These are phyloP conservation scores for Cyphomyrmex costatus DNA, from an alignment of 1,140 invertebrate genomes.

Conservation along the genomic window DNA sequence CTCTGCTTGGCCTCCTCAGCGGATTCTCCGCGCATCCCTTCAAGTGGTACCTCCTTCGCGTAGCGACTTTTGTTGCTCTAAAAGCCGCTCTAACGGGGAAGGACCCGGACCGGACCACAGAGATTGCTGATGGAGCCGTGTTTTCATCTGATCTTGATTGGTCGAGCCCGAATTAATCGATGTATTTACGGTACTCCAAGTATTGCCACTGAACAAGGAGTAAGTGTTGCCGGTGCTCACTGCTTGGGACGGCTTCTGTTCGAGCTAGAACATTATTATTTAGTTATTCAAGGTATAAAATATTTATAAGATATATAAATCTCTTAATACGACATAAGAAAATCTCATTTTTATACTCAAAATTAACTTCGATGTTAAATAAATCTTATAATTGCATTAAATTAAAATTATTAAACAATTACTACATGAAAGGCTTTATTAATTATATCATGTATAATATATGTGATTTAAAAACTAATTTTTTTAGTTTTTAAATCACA, in stretches of 20 bases:
- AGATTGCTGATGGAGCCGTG: constrained; percentile 88
- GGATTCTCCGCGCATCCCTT: constrained; percentile 71
- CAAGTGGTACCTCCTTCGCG: constrained; percentile 85
- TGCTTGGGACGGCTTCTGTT: constrained; percentile 77
- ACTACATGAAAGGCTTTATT: not conserved
- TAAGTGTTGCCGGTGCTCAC: constrained; percentile 87
- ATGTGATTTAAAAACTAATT: not conserved
- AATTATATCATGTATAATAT: not conserved
- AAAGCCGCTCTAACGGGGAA: constrained; percentile 92
- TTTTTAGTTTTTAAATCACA: no score
- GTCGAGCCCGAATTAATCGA: constrained; percentile 69
- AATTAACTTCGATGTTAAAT: not conserved
- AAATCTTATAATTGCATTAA: not conserved
- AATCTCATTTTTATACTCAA: no score
- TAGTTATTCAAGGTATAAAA: not conserved
- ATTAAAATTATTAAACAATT: constrained; percentile 20
- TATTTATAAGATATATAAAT: not conserved
- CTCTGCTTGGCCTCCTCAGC: constrained; percentile 70
- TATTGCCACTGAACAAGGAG: constrained; percentile 90
- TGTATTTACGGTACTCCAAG: constrained; percentile 81
- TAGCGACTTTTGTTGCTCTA: constrained; percentile 93
- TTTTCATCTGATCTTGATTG: constrained; percentile 78
- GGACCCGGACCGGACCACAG: constrained; percentile 93
- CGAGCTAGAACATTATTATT: constrained; percentile 68
- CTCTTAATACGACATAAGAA: not conserved